phyloP scores from a whole-genome alignment of 2,888 invertebrate species.

The Rhagophthalmus giganteus region DNA sequence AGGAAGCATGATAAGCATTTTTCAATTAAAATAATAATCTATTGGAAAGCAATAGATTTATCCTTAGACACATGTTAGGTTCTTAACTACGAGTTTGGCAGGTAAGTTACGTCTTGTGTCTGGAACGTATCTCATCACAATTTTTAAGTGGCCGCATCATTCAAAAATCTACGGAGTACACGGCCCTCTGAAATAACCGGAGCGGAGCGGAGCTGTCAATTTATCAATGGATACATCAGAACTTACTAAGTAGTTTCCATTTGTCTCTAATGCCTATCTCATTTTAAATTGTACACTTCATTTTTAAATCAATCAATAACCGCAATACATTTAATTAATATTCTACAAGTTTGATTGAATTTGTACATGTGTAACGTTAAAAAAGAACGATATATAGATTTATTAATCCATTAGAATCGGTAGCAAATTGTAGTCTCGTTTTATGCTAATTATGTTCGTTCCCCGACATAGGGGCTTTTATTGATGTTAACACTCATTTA shows the following conservation, averaged over 20 bases:
- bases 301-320: conserved; percentile 46
- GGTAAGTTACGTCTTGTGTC: conserved; percentile 8
- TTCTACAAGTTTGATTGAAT: not conserved
- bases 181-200: conserved; percentile 17
- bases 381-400: not conserved
- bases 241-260: conserved; percentile 48
- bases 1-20: conserved; percentile 6
- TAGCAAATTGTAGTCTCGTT: not conserved
- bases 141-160: conserved; percentile 21
- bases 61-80: conserved; percentile 11
- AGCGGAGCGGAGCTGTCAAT: conserved; percentile 45
- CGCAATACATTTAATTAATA: conserved; percentile 36
- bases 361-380: too few species aligned
- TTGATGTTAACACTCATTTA: not conserved
- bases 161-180: conserved; percentile 19
- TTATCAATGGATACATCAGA: conserved; percentile 47
- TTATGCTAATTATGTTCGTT: not conserved
- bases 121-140: conserved; percentile 8
- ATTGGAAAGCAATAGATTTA: conserved; percentile 12
- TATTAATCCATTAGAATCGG: not conserved
- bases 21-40: conserved; percentile 2
- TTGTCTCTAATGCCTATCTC: conserved; percentile 41
- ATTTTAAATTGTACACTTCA: conserved; percentile 40
- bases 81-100: conserved; percentile 9
- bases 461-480: not conserved